A percentile compares a stretch with the other conserved stretches of the same genome.
Conservation (phyloP, 35 echinoderm and acorn worm genomes). For the Patiria miniata region DNA sequence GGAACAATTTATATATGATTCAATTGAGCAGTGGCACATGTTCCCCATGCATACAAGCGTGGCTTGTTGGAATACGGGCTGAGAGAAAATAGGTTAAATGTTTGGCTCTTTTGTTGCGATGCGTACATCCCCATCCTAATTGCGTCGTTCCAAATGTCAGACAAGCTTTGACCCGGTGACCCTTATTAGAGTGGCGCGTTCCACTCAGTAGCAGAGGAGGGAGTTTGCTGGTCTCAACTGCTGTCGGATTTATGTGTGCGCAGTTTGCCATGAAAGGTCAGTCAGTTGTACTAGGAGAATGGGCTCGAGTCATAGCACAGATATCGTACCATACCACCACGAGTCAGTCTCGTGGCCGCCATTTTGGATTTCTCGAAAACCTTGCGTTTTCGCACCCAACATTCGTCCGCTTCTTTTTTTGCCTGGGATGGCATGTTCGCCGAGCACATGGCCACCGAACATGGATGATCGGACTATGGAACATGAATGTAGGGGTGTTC, state of each 20-base stretch:
- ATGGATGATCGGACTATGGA: neutral
- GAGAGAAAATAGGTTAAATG: neutral
- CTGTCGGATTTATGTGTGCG: neutral
- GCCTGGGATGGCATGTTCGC: neutral
- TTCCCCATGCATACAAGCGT: neutral
- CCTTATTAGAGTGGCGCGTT: conserved; percentile 18
- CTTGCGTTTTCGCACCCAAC: neutral
- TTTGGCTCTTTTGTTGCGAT: neutral
- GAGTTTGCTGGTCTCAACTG: neutral
- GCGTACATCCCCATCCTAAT: neutral
- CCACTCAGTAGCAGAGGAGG: neutral
- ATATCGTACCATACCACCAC: conserved; percentile 4
- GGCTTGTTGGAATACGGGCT: neutral
- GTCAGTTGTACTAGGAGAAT: neutral
- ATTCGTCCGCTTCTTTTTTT: neutral
- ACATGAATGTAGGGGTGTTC: neutral
- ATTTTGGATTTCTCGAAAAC: neutral
- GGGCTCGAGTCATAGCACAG: neutral
- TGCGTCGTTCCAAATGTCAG: conserved; percentile 10
- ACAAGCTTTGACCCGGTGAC: neutral
- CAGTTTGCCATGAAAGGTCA: neutral
- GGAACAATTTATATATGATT: neutral
- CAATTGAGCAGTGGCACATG: neutral
- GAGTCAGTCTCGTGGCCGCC: neutral
- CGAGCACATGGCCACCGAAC: conserved; percentile 9